Evolutionary conservation across 1,140 invertebrate genomes (phyloP).

Genomic region (Brachionus manjavacas): DNA sequence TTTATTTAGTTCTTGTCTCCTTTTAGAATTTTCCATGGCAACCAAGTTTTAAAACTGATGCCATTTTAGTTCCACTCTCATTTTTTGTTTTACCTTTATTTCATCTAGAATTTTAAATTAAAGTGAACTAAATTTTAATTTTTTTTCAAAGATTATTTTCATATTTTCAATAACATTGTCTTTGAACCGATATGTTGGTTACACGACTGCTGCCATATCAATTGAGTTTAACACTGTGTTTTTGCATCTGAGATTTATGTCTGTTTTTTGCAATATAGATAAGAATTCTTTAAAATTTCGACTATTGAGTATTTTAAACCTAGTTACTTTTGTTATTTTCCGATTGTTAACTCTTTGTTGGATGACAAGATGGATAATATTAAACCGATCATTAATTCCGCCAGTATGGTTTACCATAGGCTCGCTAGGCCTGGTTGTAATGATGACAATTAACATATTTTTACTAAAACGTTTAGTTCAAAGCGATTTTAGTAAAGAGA

Average conservation of each 20-base stretch:
- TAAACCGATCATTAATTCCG: neutral
- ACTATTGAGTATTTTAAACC: neutral
- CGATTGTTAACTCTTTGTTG: conserved; percentile 16
- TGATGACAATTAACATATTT: conserved; percentile 28
- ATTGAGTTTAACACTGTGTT: conserved; percentile 39
- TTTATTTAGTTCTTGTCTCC: neutral
- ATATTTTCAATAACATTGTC: conserved; percentile 40
- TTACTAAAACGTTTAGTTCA: neutral
- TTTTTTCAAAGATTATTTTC: conserved; percentile 28
- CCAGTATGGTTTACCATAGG: conserved; percentile 8
- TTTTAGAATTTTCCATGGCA: conserved; percentile 4
- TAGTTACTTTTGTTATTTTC: conserved; percentile 34
- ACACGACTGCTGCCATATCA: conserved; percentile 27
- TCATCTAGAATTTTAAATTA: neutral
- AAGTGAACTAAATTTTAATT: conserved; percentile 5
- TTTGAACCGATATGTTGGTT: conserved; percentile 30
- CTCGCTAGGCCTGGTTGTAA: conserved; percentile 7
- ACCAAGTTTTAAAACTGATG: neutral
- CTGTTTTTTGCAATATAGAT: conserved; percentile 36
- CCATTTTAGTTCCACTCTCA: neutral
- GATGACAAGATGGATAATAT: conserved; percentile 39
- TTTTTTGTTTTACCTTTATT: neutral
- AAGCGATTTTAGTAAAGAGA: conserved; percentile 31
- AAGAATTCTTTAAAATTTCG: neutral
- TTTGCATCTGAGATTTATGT: conserved; percentile 31